These are phyloP conservation scores for Notamacropus eugenii DNA, from an alignment of 2,797 vertebrate genomes.

Conservation along the genomic window DNA sequence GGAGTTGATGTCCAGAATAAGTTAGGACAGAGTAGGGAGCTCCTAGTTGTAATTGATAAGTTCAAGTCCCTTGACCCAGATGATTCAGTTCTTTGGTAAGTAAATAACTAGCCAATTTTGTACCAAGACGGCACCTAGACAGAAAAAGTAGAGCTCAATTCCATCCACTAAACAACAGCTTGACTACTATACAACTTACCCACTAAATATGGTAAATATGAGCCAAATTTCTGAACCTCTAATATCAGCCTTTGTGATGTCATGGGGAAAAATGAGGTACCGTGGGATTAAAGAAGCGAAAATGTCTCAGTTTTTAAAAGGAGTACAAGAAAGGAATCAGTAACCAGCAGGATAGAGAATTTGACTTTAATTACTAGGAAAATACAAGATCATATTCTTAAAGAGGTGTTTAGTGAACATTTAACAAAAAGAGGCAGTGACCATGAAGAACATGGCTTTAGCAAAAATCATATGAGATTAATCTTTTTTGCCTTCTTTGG, in stretches of 20 bases:
- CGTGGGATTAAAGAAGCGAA: background rate
- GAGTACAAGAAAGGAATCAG: background rate
- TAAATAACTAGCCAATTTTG: background rate
- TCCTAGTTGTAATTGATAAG: background rate
- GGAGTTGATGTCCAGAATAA: background rate
- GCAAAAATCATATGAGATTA: background rate
- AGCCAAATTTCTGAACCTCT: background rate
- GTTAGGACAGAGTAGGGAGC: background rate
- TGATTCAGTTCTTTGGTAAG: background rate
- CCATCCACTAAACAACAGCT: background rate
- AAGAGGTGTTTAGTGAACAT: background rate
- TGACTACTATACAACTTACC: background rate
- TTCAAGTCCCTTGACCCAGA: background rate
- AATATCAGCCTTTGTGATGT: background rate
- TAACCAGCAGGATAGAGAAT: background rate
- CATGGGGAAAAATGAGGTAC: background rate
- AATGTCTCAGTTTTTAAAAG: background rate
- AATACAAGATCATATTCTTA: background rate
- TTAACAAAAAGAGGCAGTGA: background rate
- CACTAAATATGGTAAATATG: background rate
- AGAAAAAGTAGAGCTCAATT: background rate
- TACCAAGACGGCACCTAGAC: background rate
- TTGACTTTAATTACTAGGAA: background rate
- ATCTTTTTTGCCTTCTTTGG: background rate
- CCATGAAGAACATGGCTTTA: background rate